These are phyloP conservation scores for Pseudochaenichthys georgianus DNA, from an alignment of 2,797 vertebrate genomes.

Conservation along the genomic window DNA sequence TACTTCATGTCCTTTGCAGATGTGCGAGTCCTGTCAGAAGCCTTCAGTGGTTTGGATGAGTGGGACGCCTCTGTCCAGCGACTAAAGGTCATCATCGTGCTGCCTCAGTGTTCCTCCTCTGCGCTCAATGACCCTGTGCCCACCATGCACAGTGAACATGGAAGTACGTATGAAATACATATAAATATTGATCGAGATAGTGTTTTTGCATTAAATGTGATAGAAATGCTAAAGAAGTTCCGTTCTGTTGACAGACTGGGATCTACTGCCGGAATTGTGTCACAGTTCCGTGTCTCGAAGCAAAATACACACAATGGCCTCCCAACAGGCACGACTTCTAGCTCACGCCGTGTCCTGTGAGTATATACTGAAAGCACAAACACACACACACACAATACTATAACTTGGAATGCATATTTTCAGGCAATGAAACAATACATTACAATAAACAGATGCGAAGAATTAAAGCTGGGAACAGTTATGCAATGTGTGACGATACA, in stretches of 20 bases:
- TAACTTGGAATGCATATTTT: neutral
- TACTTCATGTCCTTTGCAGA: slow-evolving; percentile 76
- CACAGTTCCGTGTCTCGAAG: slow-evolving; percentile 84
- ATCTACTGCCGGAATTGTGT: slow-evolving; percentile 88
- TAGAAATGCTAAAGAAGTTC: neutral
- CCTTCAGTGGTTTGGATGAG: slow-evolving; percentile 84
- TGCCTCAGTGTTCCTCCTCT: slow-evolving; percentile 90
- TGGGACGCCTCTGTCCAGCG: slow-evolving; percentile 82
- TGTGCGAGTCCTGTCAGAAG: slow-evolving; percentile 85
- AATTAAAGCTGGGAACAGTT: neutral
- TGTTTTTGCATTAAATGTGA: neutral
- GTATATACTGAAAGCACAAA: slow-evolving; percentile 53
- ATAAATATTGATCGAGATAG: neutral
- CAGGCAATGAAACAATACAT: neutral
- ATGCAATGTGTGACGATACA: neutral
- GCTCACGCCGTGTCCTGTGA: slow-evolving; percentile 90
- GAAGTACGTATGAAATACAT: slow-evolving; percentile 82
- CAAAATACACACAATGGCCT: slow-evolving; percentile 84
- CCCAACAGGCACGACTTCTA: slow-evolving; percentile 86
- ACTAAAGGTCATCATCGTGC: slow-evolving; percentile 88
- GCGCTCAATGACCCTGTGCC: slow-evolving; percentile 90
- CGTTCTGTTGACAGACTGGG: slow-evolving; percentile 83
- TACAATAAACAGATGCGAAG: neutral
- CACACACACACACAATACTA: slow-evolving; percentile 7
- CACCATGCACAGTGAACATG: slow-evolving; percentile 89